Evolutionary conservation across 2,888 invertebrate species (phyloP), one percentile per base, ranked within the genome.

Genomic region (Parnassius orleans): DNA sequence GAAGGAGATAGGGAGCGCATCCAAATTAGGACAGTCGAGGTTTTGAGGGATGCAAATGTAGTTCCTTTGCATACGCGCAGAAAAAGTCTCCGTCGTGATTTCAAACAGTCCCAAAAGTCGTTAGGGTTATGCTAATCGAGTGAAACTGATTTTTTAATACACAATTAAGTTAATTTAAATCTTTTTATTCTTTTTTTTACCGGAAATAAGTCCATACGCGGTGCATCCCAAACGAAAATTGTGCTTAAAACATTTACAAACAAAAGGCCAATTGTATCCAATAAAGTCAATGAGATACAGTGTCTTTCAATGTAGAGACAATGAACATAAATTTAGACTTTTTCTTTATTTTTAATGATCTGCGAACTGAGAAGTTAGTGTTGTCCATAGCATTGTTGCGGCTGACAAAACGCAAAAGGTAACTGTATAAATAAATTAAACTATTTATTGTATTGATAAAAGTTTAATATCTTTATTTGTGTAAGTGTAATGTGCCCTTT

Each of bases 1-100:
- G 69, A 61, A 68, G 67, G 78, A 85, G 87, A 90, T 87, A 88
- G 77, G 80, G 78, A 79, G 75, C 75, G 85, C 81, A 86, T 83
- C 86, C 90, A 91, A 91, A 87, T 88, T 87, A 86, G 88, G 85
- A 68, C 72, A 81, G 80, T 75, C 76, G 80, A 74, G 75, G 78
- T 81, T 81, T 79, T 66, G 70, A 73, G 67, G 76, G 81, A 87
- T 87, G 87, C 86, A 74, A 90, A 90, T 89, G 73, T 69, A 72
- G 72, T 48, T 80, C 61, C 72, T 88, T 90, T 87, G 87, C 87
- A 87, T 89, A 84, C 78, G 71, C 66, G 66, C 63, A 67, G 73
- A 83, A 84, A 84, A 83, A 78, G 73, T 69, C 66, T 63, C 66
- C 67, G 73, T 75, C 78, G 77, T 79, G 78, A 80, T 78, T 76